phyloP scores from a whole-genome alignment of 2,113 vertebrate species.

The Cavia porcellus region DNA sequence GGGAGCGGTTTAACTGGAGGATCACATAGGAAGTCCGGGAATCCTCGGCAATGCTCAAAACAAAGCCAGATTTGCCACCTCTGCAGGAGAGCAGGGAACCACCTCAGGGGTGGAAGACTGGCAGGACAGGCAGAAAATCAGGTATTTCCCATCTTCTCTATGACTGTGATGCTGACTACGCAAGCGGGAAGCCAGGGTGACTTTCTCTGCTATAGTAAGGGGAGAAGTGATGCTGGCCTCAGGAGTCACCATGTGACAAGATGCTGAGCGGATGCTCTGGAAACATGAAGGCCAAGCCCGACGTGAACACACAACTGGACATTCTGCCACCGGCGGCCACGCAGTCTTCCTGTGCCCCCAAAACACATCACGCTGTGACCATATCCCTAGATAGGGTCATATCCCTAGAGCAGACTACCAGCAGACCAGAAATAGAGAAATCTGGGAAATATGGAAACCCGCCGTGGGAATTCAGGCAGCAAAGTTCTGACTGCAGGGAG shows the following conservation, averaged over 20 bases:
- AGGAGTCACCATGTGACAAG: neutral
- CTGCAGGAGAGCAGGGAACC: neutral
- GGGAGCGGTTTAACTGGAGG: neutral
- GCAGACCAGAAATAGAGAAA: neutral
- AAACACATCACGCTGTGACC: neutral
- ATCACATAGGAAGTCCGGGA: neutral
- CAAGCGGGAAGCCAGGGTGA: neutral
- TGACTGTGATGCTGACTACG: neutral
- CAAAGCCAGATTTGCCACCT: neutral
- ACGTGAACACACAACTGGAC: neutral
- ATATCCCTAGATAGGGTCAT: neutral
- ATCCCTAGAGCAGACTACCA: neutral
- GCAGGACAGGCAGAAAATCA: neutral
- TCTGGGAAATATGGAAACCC: neutral
- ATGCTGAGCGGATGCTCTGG: neutral
- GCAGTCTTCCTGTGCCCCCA: neutral
- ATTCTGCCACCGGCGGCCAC: accelerated
- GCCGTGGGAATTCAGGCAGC: accelerated
- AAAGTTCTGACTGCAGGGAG: too few species aligned
- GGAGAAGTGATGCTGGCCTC: neutral
- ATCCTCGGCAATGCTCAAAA: neutral
- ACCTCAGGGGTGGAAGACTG: neutral
- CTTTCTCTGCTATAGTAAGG: neutral
- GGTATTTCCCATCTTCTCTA: neutral
- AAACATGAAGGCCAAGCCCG: neutral